Percentiles rank a stretch among this genome's conserved stretches.
phyloP scores from a whole-genome alignment of 1,140 invertebrate species.

The Oryctes rhinoceros region DNA sequence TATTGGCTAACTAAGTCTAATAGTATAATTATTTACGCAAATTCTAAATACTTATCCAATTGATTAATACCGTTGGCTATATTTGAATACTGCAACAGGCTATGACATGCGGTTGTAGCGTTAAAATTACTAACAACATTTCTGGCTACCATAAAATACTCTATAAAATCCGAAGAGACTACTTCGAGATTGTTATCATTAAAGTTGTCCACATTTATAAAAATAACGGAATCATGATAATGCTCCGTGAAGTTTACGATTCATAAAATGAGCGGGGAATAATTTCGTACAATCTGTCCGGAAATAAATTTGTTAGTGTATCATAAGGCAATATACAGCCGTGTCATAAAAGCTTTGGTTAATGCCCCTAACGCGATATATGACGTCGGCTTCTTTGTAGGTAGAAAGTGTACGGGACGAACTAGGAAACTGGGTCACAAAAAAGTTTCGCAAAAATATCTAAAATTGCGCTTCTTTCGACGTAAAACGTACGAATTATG shows the following conservation, averaged over 20 bases:
- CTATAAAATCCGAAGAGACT: not conserved
- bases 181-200: not conserved
- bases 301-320: slow-evolving; percentile 9
- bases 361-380: not conserved
- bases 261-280: not conserved
- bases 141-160: too few relatives aligned
- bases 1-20: too few relatives aligned
- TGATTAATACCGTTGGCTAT: too few relatives aligned
- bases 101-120: too few relatives aligned
- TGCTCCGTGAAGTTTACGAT: not conserved
- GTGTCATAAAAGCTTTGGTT: not conserved
- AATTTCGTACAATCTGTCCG: slow-evolving; percentile 3
- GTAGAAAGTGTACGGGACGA: not conserved
- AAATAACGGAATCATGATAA: slow-evolving; percentile 12
- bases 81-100: too few relatives aligned
- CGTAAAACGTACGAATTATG: too few relatives aligned
- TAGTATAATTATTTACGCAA: too few relatives aligned
- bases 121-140: too few relatives aligned
- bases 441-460: not conserved
- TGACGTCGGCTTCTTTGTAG: not conserved
- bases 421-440: not conserved
- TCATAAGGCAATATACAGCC: not conserved
- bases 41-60: too few relatives aligned
- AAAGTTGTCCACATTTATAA: slow-evolving; percentile 2
- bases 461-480: too few relatives aligned